Percentiles rank a stretch among this genome's conserved stretches.
Evolutionary conservation across 1,140 invertebrate genomes (phyloP).

Genomic region (Camponotus vicinus): DNA sequence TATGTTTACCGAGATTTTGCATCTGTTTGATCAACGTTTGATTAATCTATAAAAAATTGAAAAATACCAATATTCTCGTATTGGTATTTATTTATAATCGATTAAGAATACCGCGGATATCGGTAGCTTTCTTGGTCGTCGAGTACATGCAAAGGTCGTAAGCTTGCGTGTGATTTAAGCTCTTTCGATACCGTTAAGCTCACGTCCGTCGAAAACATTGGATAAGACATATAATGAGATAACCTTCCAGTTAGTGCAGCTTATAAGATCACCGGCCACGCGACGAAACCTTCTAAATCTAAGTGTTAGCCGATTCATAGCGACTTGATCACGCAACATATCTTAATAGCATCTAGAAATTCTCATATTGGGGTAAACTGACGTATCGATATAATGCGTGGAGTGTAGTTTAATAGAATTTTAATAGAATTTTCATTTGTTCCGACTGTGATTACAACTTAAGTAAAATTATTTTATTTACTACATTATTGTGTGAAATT

Average conservation of each 20-base stretch:
- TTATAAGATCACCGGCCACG: conserved; percentile 85
- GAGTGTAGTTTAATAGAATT: background rate
- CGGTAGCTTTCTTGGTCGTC: background rate
- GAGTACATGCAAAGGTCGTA: conserved; percentile 54
- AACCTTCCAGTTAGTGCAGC: conserved; percentile 79
- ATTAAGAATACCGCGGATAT: background rate
- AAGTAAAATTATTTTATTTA: conserved; percentile 9
- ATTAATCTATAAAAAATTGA: background rate
- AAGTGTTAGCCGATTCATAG: conserved; percentile 77
- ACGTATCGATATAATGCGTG: background rate
- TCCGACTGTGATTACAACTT: background rate
- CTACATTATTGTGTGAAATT: background rate
- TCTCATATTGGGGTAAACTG: background rate
- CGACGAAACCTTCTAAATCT: conserved; percentile 85
- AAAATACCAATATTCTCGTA: background rate
- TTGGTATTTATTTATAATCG: background rate
- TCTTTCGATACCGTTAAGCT: conserved; percentile 72
- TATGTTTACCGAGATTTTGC: background rate
- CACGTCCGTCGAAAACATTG: conserved; percentile 81
- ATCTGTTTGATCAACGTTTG: background rate
- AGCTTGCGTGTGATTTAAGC: conserved; percentile 83
- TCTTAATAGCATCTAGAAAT: conserved; percentile 50
- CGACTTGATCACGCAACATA: conserved; percentile 62
- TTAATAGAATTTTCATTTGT: background rate
- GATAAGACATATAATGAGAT: conserved; percentile 85